Percentiles rank a stretch among this genome's conserved stretches.
phyloP scores from a whole-genome alignment of 2,888 invertebrate species.

The Xanthia togata region DNA sequence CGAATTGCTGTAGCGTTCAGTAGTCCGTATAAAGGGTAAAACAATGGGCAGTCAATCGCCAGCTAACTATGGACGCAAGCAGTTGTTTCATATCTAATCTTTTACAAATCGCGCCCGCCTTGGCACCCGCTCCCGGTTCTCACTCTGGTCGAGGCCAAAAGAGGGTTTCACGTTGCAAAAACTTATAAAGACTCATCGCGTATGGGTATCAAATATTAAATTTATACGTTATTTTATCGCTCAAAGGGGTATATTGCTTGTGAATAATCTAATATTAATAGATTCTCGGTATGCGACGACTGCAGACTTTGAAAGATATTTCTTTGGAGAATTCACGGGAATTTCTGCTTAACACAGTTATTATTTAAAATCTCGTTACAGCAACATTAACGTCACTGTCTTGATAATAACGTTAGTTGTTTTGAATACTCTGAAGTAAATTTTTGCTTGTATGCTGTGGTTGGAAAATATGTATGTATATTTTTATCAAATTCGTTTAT shows the following conservation, averaged over 20 bases:
- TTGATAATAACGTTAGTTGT: neutral
- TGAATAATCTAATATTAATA: slow-evolving; percentile 54
- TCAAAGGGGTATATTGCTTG: slow-evolving; percentile 55
- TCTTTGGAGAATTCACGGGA: neutral
- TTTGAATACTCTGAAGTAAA: neutral
- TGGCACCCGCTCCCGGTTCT: neutral
- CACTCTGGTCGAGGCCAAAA: neutral
- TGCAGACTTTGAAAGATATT: slow-evolving; percentile 21
- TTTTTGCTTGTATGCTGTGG: neutral
- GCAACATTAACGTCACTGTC: neutral
- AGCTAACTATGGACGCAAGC: neutral
- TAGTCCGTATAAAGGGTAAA: neutral
- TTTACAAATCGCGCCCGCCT: neutral
- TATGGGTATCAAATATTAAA: slow-evolving; percentile 56
- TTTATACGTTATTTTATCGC: slow-evolving; percentile 52
- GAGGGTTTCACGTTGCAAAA: slow-evolving; percentile 30
- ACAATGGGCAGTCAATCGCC: too few species aligned
- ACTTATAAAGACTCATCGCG: slow-evolving; percentile 45
- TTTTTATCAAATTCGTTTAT: neutral
- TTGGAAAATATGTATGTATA: neutral
- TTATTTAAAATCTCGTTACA: neutral
- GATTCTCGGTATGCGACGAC: slow-evolving; percentile 32
- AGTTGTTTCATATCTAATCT: neutral
- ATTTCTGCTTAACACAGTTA: slow-evolving; percentile 2
- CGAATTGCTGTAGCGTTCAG: neutral